A percentile compares a stretch with the other conserved stretches of the same genome.
phyloP scores from a whole-genome alignment of 2,113 vertebrate genomes.

The Gnathonemus echidnorhynchus region DNA sequence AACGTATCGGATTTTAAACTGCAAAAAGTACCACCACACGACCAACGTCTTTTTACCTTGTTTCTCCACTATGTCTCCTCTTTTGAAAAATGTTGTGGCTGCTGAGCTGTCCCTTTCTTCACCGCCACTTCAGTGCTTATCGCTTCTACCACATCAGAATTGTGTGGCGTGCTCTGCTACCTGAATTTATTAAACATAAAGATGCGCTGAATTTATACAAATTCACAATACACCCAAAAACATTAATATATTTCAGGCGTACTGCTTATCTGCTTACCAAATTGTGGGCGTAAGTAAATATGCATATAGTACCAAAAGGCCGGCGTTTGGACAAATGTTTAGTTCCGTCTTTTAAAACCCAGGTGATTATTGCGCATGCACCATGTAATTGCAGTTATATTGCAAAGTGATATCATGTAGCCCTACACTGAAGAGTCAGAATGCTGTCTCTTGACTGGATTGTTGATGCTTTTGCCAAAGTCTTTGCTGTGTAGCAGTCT shows the following conservation, averaged over 20 bases:
- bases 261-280: neutral
- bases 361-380: neutral
- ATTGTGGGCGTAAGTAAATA: neutral
- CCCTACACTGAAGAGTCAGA: neutral
- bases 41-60: neutral
- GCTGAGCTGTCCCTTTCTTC: neutral
- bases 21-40: neutral
- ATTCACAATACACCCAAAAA: neutral
- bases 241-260: neutral
- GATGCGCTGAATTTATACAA: neutral
- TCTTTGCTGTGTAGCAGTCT: neutral
- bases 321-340: neutral
- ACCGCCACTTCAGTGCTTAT: neutral
- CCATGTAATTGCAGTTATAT: neutral
- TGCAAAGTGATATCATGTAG: neutral
- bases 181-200: neutral
- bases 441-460: neutral
- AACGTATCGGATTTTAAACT: neutral
- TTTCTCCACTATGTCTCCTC: neutral
- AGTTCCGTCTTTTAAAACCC: neutral
- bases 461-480: neutral
- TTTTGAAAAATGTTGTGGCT: neutral
- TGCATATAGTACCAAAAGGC: neutral
- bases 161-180: neutral
- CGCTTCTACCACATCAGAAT: neutral